Percentiles rank a stretch among this genome's conserved stretches.
Evolutionary conservation across 2,888 invertebrate species (phyloP).

Genomic region (Prosopocoilus inquinatus): DNA sequence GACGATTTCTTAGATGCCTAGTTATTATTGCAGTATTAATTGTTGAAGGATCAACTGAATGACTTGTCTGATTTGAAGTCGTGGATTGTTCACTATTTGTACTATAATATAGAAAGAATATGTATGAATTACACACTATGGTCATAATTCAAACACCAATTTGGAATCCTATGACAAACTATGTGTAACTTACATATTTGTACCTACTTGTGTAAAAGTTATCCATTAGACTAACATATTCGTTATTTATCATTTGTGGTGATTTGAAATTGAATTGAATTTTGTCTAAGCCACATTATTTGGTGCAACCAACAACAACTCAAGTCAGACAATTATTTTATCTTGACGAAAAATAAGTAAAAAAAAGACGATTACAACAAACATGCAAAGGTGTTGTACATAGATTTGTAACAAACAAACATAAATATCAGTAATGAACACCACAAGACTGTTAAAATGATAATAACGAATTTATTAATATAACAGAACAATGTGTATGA

Average conservation of each 20-base stretch:
- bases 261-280: constrained; percentile 2
- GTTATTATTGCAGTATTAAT: constrained; percentile 37
- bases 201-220: not conserved
- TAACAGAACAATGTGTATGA: constrained; percentile 5
- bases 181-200: constrained; percentile 2
- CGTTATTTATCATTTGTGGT: not conserved
- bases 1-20: constrained; percentile 44
- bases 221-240: not conserved
- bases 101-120: constrained; percentile 20
- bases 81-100: constrained; percentile 19
- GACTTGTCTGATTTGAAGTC: constrained; percentile 22
- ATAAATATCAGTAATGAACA: too few relatives aligned
- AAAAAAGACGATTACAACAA: not conserved
- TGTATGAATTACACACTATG: constrained; percentile 12
- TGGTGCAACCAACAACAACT: not conserved
- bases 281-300: constrained; percentile 10
- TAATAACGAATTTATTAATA: constrained; percentile 19
- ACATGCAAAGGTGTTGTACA: not conserved
- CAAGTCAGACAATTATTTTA: constrained; percentile 15
- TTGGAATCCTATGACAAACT: not conserved
- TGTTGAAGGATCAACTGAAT: constrained; percentile 32
- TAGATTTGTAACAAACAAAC: not conserved
- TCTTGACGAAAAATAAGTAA: too few relatives aligned
- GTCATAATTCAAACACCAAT: not conserved
- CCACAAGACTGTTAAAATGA: not conserved